Base-by-base conservation (phyloP, 2,888 invertebrate species). In the Empis livida region DNA sequence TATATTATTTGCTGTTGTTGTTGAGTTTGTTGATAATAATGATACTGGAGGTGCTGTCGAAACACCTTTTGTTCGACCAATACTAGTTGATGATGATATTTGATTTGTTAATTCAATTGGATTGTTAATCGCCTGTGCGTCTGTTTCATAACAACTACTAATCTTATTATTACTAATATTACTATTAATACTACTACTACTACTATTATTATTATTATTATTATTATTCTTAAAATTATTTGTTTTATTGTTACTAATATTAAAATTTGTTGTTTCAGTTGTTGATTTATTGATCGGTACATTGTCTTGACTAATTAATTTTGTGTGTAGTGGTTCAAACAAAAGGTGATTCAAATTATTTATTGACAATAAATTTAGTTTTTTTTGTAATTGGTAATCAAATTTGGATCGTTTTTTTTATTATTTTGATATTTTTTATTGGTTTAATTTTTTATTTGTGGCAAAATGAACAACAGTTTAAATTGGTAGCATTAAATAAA, bases 51-150 rank as follows among this genome's bases (percentile, higher is more conserved):
- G 70, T 52, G 70, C 62, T 50, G 70, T 60, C 44, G 70, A 65
- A 53, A 72, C 69, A 55, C 71, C 68, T 58, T 70, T 70, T 11
- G 70, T 72, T 57, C 72, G 70, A 32, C 65, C 57, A 20, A 8
- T 35, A 23, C n/a, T 14, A 14, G 35, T 46, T 38, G 31, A 20
- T 45, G 40, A 39, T 49, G 30, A 41, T 49, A 15, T 30, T 46
- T 44, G 23, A 27, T 49, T 42, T 42, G 45, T 45, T 27, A 2
- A 8, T 8, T 27, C 20, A 8, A 13, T n/a, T 35, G 35, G 35
- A 35, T 35, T 35, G 35, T 35, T 35, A n/a, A 13, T 35, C 35
- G 35, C 35, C 35, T 35, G 35, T 13, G 35, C 13, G 13, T 35
- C n/a, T 41, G 53, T 49, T 23, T 43, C 9, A 15, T n/a, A 35